phyloP scores from a whole-genome alignment of 2,888 invertebrate genomes.

The Stegophylla sp. region DNA sequence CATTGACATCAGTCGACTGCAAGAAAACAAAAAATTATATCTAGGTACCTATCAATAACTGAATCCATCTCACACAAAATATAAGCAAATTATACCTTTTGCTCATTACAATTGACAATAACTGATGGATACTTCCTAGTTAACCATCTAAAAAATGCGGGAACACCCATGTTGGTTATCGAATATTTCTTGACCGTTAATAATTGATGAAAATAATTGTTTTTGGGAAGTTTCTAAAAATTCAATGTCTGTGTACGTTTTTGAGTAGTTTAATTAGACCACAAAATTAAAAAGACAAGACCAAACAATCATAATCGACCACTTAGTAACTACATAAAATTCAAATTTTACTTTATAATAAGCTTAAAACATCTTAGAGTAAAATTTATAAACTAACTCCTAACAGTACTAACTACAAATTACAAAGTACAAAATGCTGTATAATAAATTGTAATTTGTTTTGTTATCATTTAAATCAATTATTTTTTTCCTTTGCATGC shows the following conservation, averaged over 20 bases:
- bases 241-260: neutral
- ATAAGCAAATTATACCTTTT: constrained; percentile 45
- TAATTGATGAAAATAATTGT: no score
- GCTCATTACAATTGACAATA: constrained; percentile 60
- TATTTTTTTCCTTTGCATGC: neutral
- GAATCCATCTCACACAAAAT: neutral
- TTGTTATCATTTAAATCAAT: neutral
- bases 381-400: no score
- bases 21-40: constrained; percentile 9
- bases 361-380: no score
- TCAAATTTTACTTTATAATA: no score
- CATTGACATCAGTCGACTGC: constrained; percentile 51
- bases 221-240: neutral
- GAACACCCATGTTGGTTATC: constrained; percentile 82
- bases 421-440: no score
- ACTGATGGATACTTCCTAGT: constrained; percentile 94
- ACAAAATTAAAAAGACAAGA: neutral
- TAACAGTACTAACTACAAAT: no score
- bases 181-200: neutral
- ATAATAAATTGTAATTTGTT: neutral
- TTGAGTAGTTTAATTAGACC: neutral
- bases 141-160: constrained; percentile 97
- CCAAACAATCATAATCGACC: neutral
- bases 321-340: neutral
- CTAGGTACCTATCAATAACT: neutral